phyloP scores from a whole-genome alignment of 2,113 vertebrate species.

The Chaetura pelagica region DNA sequence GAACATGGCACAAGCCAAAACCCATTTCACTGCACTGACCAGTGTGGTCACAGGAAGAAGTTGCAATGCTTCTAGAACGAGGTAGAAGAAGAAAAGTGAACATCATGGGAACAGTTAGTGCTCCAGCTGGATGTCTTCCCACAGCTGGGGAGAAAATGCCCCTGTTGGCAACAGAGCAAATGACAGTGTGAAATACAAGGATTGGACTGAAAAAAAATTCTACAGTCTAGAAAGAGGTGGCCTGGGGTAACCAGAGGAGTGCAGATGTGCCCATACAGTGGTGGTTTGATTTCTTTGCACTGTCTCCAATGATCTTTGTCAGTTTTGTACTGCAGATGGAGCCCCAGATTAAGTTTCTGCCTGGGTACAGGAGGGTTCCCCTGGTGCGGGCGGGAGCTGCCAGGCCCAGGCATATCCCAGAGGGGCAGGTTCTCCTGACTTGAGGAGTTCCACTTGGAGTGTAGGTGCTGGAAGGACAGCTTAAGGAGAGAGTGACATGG shows the following conservation, averaged over 20 bases:
- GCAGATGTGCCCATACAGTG: not conserved
- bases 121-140: not conserved
- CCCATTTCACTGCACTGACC: not conserved
- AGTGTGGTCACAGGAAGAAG: not conserved
- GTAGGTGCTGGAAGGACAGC: not conserved
- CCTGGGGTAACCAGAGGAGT: not conserved
- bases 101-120: not conserved
- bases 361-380: not conserved
- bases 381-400: not conserved
- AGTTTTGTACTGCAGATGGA: conserved; percentile 63
- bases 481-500: not conserved
- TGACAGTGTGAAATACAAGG: not conserved
- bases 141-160: not conserved
- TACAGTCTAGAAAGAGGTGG: not conserved
- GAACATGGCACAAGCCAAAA: not conserved
- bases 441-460: too few species aligned
- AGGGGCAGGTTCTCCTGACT: not conserved
- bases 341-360: conserved; percentile 52
- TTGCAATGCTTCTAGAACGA: not conserved
- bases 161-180: not conserved
- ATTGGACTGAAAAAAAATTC: not conserved
- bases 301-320: not conserved
- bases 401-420: not conserved
- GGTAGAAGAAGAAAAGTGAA: not conserved
- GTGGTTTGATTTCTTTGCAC: not conserved